Evolutionary conservation across 2,888 invertebrate genomes (phyloP).

Genomic region (Nymphalis urticae): DNA sequence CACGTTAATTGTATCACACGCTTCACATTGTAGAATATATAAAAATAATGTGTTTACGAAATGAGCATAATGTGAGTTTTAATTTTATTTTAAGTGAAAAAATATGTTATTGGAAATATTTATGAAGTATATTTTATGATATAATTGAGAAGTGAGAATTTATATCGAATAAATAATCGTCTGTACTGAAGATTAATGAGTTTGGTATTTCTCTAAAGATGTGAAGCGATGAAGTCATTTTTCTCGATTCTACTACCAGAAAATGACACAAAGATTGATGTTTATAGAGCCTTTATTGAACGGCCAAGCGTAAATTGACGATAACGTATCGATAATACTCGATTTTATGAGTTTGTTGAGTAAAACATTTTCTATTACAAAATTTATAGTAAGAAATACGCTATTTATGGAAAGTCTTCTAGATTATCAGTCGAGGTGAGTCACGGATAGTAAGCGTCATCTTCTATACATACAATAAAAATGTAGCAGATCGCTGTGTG

Average conservation of each 20-base stretch:
- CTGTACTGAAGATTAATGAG: constrained; percentile 65
- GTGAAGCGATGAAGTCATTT: constrained; percentile 74
- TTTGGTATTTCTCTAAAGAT: constrained; percentile 64
- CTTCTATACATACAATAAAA: too few species aligned
- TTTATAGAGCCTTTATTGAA: constrained; percentile 34
- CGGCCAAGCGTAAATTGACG: constrained; percentile 25
- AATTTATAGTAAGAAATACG: neutral
- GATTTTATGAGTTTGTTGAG: neutral
- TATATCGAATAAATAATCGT: constrained; percentile 1
- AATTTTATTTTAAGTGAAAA: too few species aligned
- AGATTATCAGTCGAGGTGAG: too few species aligned
- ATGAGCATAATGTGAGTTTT: too few species aligned
- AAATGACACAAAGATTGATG: constrained; percentile 74
- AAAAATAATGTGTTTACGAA: too few species aligned
- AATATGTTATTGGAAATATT: too few species aligned
- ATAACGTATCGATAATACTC: constrained; percentile 19
- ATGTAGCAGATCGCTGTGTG: too few species aligned
- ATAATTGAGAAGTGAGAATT: constrained; percentile 1
- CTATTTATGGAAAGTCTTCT: neutral
- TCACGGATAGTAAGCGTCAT: too few species aligned
- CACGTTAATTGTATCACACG: too few species aligned
- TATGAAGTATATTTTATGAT: neutral
- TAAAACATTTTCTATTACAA: neutral
- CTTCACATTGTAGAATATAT: too few species aligned
- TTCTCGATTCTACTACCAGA: constrained; percentile 69